These are phyloP conservation scores for Leptura quadrifasciata DNA, from an alignment of 2,888 invertebrate genomes.

Conservation along the genomic window DNA sequence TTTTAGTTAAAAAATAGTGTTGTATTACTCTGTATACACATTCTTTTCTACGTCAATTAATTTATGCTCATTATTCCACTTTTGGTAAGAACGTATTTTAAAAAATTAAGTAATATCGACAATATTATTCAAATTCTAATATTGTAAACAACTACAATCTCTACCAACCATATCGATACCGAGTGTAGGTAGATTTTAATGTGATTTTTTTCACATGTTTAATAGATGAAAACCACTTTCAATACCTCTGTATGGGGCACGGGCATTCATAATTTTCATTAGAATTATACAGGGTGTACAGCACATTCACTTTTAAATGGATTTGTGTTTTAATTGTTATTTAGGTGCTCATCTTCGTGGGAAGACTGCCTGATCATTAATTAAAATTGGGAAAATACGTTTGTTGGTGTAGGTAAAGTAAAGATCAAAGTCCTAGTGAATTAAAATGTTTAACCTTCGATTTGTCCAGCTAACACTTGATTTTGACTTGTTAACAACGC, in stretches of 20 bases:
- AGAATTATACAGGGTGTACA: neutral
- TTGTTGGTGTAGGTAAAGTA: neutral
- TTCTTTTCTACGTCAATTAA: neutral
- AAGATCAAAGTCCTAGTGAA: no score
- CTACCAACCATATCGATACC: slow-evolving; percentile 19
- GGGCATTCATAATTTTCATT: slow-evolving; percentile 11
- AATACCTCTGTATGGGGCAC: slow-evolving; percentile 27
- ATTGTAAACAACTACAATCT: slow-evolving; percentile 25
- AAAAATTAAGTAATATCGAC: neutral
- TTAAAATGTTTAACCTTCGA: no score
- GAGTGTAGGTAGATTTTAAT: slow-evolving; percentile 27
- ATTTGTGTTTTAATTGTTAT: no score
- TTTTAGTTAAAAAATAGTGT: no score
- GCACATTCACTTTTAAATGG: neutral
- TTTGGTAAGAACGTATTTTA: neutral
- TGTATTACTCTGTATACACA: no score
- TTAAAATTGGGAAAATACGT: neutral
- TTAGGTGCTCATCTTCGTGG: no score
- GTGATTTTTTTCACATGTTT: slow-evolving; percentile 18
- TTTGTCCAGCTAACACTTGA: no score
- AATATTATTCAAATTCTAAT: slow-evolving; percentile 13
- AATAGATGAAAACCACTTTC: slow-evolving; percentile 31
- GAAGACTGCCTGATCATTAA: no score
- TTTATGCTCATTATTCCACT: neutral
- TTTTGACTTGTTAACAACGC: no score